A percentile compares a stretch with the other conserved stretches of the same genome.
phyloP scores from a whole-genome alignment of 2,888 invertebrate genomes.

The Eulithis testata region DNA sequence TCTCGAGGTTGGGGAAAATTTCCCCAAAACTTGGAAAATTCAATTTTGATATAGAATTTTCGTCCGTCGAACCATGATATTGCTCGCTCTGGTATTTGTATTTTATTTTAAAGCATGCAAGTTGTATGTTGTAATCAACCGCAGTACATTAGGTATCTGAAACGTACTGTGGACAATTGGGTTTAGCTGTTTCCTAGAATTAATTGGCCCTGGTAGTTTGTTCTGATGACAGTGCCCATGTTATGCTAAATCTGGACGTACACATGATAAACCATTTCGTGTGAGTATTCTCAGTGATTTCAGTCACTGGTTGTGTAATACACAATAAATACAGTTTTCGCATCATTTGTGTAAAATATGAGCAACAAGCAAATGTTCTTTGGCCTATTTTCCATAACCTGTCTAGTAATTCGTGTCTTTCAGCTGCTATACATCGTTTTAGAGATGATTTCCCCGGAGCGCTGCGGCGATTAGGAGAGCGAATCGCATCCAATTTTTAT shows the following conservation, averaged over 20 bases:
- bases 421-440: conserved; percentile 49
- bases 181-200: no score
- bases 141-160: no score
- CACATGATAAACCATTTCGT: no score
- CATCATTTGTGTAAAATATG: no score
- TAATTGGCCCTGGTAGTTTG: no score
- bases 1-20: conserved; percentile 13
- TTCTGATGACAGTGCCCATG: no score
- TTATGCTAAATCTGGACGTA: no score
- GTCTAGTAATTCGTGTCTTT: conserved; percentile 20
- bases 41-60: conserved; percentile 21
- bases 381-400: conserved; percentile 16
- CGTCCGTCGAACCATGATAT: conserved; percentile 13
- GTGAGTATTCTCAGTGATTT: no score
- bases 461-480: conserved; percentile 61
- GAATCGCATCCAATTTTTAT: conserved; percentile 76
- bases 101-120: not conserved
- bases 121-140: not conserved
- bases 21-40: conserved; percentile 1
- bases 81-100: not conserved
- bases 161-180: no score
- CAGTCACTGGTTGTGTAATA: no score
- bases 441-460: conserved; percentile 74
- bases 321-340: no score
- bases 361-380: not conserved